Percentiles rank a stretch among this genome's conserved stretches.
Evolutionary conservation across 2,797 vertebrate species (phyloP).

Genomic region (Acridotheres tristis): DNA sequence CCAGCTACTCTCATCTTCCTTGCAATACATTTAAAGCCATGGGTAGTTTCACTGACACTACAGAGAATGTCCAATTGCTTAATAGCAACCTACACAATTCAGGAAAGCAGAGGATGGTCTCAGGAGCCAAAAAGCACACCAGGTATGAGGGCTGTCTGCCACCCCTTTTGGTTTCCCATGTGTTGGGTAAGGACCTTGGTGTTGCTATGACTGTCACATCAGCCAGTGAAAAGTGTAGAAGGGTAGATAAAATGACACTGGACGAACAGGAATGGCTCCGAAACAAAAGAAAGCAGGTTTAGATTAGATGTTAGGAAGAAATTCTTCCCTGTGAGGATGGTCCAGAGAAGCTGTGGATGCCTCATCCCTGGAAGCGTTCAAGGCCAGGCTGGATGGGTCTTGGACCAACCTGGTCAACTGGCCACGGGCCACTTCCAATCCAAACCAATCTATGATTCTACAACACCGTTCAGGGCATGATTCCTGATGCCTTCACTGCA

Average conservation of each 20-base stretch:
- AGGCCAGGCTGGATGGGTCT: neutral
- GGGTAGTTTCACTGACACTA: neutral
- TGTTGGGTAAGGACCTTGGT: neutral
- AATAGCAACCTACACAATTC: neutral
- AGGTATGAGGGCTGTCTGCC: fast-evolving
- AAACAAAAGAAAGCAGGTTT: neutral
- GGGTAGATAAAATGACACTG: neutral
- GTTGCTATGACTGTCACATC: neutral
- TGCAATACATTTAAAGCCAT: neutral
- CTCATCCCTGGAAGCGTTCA: neutral
- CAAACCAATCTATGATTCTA: neutral
- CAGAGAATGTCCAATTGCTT: neutral
- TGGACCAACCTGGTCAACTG: neutral
- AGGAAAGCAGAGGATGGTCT: neutral
- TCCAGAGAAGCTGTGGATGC: neutral
- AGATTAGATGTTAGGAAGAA: neutral
- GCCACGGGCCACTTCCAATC: neutral
- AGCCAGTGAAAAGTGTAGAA: neutral
- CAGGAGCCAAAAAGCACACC: neutral
- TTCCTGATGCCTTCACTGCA: neutral
- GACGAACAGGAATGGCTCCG: neutral
- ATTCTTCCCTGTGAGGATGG: neutral
- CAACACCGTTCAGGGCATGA: too few species aligned
- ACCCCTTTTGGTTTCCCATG: neutral
- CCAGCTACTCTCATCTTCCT: neutral